These are phyloP conservation scores for Adelphocoris suturalis DNA, from an alignment of 2,888 invertebrate genomes.

Conservation along the genomic window DNA sequence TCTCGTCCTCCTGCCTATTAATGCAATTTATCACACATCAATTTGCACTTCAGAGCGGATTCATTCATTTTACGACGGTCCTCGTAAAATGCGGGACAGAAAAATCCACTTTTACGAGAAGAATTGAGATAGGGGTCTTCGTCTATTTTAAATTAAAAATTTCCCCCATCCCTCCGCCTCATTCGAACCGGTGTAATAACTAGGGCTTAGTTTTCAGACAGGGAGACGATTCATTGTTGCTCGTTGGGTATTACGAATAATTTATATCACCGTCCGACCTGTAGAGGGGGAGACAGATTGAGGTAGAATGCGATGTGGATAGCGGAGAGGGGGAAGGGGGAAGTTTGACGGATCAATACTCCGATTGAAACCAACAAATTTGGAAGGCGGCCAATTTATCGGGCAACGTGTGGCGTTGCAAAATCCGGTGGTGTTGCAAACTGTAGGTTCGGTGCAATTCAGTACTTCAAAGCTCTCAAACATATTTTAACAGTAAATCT, in stretches of 20 bases:
- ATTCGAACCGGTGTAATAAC: constrained; percentile 17
- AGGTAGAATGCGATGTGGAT: neutral
- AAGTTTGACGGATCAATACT: constrained; percentile 54
- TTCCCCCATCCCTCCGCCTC: neutral
- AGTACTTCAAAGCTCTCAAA: too few species aligned
- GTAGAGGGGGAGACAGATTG: neutral
- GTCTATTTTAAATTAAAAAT: constrained; percentile 41
- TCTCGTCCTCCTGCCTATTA: neutral
- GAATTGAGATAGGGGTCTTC: neutral
- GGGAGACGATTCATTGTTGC: constrained; percentile 57
- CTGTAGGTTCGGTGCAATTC: too few species aligned
- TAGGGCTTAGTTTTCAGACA: constrained; percentile 24
- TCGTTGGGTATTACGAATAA: constrained; percentile 54
- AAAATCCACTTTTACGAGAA: neutral
- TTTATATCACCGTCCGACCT: constrained; percentile 49
- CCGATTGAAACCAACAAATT: constrained; percentile 20
- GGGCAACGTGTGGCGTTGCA: too few species aligned
- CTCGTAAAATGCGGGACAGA: neutral
- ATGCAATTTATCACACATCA: neutral
- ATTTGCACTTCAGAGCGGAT: neutral
- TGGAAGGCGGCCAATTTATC: neutral
- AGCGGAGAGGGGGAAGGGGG: neutral
- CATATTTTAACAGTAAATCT: too few species aligned
- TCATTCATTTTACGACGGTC: neutral
- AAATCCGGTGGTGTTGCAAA: too few species aligned